phyloP scores from a whole-genome alignment of 2,888 invertebrate genomes.

The Entomobrya proxima region DNA sequence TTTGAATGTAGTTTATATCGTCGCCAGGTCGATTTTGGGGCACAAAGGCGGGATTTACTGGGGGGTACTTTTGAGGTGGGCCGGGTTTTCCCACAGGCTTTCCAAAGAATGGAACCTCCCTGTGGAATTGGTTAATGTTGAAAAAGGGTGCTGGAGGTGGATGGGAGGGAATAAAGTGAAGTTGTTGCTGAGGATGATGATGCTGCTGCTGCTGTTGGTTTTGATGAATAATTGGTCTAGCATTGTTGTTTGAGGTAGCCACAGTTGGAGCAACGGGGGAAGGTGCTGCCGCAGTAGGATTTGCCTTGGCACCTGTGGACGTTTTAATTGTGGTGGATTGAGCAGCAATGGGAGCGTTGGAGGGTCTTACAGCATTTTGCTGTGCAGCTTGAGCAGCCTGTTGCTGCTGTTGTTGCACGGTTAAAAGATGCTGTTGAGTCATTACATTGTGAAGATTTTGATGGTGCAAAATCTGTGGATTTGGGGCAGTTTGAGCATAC shows the following conservation, averaged over 20 bases:
- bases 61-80: slow-evolving; percentile 30
- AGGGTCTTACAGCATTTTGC: slow-evolving; percentile 15
- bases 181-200: slow-evolving; percentile 1
- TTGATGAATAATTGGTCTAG: background rate
- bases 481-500: slow-evolving; percentile 28
- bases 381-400: slow-evolving; percentile 2
- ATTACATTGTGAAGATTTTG: slow-evolving; percentile 48
- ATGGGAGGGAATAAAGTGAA: background rate
- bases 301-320: background rate
- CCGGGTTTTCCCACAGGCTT: slow-evolving; percentile 54
- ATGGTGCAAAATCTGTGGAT: slow-evolving; percentile 43
- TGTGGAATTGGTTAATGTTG: slow-evolving; percentile 51
- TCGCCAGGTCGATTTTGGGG: slow-evolving; percentile 59
- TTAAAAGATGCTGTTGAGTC: slow-evolving; percentile 56
- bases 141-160: background rate
- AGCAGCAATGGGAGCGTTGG: slow-evolving; percentile 17
- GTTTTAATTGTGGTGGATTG: slow-evolving; percentile 41
- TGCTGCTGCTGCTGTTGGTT: background rate
- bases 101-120: slow-evolving; percentile 50
- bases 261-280: background rate
- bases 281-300: slow-evolving; percentile 15
- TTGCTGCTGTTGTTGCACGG: slow-evolving; percentile 47
- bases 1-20: slow-evolving; percentile 49
- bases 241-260: background rate
- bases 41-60: background rate